These are phyloP conservation scores for Neodiprion virginianus DNA, from an alignment of 1,140 invertebrate species.

Conservation along the genomic window DNA sequence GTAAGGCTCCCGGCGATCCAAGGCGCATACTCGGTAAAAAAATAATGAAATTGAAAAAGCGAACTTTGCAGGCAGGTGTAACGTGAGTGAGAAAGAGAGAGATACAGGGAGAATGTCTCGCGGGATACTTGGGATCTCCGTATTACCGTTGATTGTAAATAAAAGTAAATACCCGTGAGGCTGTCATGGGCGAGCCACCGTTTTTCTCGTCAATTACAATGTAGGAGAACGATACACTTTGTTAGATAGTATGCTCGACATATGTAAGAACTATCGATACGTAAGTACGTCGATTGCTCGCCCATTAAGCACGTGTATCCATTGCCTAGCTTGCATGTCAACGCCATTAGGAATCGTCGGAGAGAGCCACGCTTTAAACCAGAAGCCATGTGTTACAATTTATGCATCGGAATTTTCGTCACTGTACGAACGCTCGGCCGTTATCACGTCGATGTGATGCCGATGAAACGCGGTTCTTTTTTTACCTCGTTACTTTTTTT, in stretches of 20 bases:
- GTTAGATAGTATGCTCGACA: neutral
- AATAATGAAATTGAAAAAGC: neutral
- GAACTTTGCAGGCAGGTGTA: too few relatives aligned
- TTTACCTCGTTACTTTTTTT: neutral
- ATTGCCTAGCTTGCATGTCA: constrained; percentile 2
- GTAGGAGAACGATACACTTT: neutral
- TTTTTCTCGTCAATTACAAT: neutral
- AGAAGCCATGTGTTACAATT: neutral
- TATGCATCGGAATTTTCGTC: neutral
- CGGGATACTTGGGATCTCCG: too few relatives aligned
- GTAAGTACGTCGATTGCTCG: neutral
- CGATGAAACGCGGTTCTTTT: too few relatives aligned
- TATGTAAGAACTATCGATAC: neutral
- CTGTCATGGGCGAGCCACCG: neutral
- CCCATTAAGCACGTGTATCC: neutral
- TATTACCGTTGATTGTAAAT: too few relatives aligned
- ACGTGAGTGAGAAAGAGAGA: too few relatives aligned
- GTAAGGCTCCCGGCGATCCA: constrained; percentile 46
- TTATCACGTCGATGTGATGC: too few relatives aligned
- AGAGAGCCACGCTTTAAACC: neutral
- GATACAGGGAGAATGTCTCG: too few relatives aligned
- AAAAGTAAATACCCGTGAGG: too few relatives aligned
- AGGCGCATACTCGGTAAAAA: constrained; percentile 4
- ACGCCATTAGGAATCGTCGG: constrained; percentile 6
- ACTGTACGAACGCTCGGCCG: neutral